Base-by-base conservation (phyloP, 2,113 vertebrate species). In the Anarrhichthys ocellatus region DNA sequence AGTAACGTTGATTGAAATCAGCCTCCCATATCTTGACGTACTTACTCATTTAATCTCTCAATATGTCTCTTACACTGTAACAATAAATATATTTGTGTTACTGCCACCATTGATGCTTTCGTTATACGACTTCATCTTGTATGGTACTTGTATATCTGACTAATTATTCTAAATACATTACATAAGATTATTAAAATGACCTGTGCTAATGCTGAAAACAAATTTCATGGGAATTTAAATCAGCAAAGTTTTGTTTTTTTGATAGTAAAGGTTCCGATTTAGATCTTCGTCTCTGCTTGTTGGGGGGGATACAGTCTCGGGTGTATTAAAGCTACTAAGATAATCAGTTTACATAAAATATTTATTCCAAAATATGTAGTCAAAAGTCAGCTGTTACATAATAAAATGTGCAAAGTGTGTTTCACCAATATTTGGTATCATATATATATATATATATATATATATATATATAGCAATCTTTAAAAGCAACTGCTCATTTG, bases 291-390 rank as follows among this genome's bases (percentile, higher is more conserved):
- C 38, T 40, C 42, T 32, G 15, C 66, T 68, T 38, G 13, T 6
- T 71, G 34, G 14, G 40, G 32, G 32, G 32, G 3, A 72, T 27
- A 58, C 52, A 29, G 9, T 27, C 2, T 29, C 0, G 5, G 6
- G 14, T 34, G 17, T 27, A 52, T 79, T 44, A 58, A 76, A 17
- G 24, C 2, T 24, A 44, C 34, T 0, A 6, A 32, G 15, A n/a
- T 32, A 44, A 44, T 34, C 6, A 67, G 11, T 58, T 77, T 50
- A 13, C 4, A 0, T 68, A 48, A 59, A 75, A 66, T 15, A 75
- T 82, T 82, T 82, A 86, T 84, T 88, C 61, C 0, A 81, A 68
- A 77, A 44, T 1, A 65, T 29, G 7, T 9, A 56, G n/a, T 42
- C 46, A 48, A 81, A 27, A 64, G 6, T 50, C 11, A 18, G 13